phyloP scores from a whole-genome alignment of 2,113 vertebrate genomes.

The Myrmophylax atrothorax region DNA sequence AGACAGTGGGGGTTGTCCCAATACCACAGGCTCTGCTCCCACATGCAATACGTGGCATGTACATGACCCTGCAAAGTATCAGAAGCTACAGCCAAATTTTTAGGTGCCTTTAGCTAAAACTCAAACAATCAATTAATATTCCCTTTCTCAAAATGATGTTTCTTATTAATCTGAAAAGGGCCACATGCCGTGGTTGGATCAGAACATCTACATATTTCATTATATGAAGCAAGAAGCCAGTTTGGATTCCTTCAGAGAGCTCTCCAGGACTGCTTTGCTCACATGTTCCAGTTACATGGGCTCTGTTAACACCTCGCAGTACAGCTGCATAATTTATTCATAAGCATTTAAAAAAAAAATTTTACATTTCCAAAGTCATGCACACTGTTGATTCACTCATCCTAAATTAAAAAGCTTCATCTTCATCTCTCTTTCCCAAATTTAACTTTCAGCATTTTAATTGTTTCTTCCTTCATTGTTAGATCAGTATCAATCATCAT shows the following conservation, averaged over 20 bases:
- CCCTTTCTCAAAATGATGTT: neutral
- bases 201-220: neutral
- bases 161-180: neutral
- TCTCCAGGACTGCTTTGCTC: neutral
- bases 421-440: neutral
- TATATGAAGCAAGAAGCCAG: neutral
- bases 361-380: neutral
- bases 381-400: neutral
- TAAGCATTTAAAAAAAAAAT: neutral
- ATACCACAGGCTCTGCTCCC: fast-evolving
- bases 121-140: neutral
- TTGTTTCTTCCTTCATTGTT: constrained; percentile 20
- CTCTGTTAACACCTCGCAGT: neutral
- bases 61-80: neutral
- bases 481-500: constrained; percentile 37
- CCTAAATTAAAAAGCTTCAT: constrained; percentile 4
- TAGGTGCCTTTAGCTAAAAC: neutral
- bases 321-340: constrained; percentile 3
- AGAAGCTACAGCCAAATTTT: neutral
- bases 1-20: neutral
- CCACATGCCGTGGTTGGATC: fast-evolving
- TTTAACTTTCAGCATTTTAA: constrained; percentile 37
- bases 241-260: neutral
- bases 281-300: fast-evolving
- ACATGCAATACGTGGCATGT: fast-evolving